These are phyloP conservation scores for Procambarus virginalis DNA, from an alignment of 1,140 invertebrate genomes.

Conservation along the genomic window DNA sequence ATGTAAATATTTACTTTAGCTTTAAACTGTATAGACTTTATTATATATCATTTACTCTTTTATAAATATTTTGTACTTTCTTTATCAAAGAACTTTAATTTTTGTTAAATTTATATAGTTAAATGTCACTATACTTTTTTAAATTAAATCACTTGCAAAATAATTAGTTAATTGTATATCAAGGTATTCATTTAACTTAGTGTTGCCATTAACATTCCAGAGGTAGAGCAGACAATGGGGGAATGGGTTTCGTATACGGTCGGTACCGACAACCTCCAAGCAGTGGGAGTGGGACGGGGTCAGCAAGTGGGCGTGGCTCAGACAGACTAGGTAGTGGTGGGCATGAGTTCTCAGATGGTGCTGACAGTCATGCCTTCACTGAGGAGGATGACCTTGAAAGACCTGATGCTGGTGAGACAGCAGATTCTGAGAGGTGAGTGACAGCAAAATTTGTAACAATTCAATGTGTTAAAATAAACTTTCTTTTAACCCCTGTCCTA, in stretches of 20 bases:
- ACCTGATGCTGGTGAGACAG: slow-evolving; percentile 65
- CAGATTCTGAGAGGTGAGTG: slow-evolving; percentile 67
- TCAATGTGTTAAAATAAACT: too few relatives aligned
- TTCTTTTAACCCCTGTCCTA: too few relatives aligned
- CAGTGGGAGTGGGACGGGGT: slow-evolving; percentile 76
- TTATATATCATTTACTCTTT: not conserved
- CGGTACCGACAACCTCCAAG: slow-evolving; percentile 83
- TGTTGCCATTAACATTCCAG: slow-evolving; percentile 70
- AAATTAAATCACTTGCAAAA: not conserved
- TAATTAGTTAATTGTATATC: not conserved
- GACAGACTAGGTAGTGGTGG: slow-evolving; percentile 66
- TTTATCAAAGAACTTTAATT: not conserved
- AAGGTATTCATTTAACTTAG: not conserved
- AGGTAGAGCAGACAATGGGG: slow-evolving; percentile 79
- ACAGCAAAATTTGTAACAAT: not conserved
- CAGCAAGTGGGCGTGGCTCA: slow-evolving; percentile 66
- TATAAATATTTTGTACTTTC: not conserved
- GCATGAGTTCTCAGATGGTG: slow-evolving; percentile 62
- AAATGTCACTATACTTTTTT: not conserved
- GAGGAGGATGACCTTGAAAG: slow-evolving; percentile 67
- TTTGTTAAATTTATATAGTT: not conserved
- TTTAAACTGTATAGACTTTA: not conserved
- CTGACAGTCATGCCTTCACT: slow-evolving; percentile 65
- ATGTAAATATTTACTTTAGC: not conserved
- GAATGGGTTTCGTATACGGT: slow-evolving; percentile 83